These are phyloP conservation scores for Cheiracanthium punctorium DNA, from an alignment of 2,888 invertebrate species.

Conservation along the genomic window DNA sequence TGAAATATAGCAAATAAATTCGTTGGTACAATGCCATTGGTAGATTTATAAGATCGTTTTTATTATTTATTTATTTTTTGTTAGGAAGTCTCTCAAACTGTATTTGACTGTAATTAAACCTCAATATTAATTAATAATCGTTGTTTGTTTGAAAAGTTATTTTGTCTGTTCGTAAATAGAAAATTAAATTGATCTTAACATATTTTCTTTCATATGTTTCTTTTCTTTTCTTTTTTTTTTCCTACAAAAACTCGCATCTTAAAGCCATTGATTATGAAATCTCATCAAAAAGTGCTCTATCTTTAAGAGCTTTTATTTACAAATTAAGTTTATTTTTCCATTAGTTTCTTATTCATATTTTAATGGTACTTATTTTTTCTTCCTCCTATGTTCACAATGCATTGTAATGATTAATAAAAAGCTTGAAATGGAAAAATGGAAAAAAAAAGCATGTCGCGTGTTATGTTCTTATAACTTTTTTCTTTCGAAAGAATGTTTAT, in stretches of 20 bases:
- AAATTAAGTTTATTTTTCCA: neutral
- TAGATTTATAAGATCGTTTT: no score
- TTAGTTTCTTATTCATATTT: neutral
- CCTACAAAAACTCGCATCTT: neutral
- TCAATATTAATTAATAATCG: neutral
- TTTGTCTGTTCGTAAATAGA: neutral
- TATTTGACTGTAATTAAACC: neutral
- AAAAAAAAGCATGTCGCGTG: neutral
- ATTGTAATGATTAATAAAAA: neutral
- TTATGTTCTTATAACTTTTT: neutral
- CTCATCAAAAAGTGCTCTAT: slow-evolving; percentile 35
- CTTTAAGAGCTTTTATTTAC: slow-evolving; percentile 11
- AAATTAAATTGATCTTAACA: no score
- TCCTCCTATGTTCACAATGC: neutral
- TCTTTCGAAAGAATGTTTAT: neutral
- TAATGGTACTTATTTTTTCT: neutral
- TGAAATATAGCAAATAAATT: no score
- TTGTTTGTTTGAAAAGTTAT: neutral
- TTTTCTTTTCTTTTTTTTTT: neutral
- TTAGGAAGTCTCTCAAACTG: neutral
- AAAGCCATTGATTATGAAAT: slow-evolving; percentile 39
- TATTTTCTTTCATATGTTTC: no score
- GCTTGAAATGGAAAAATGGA: neutral
- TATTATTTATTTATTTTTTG: neutral
- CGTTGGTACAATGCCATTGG: no score